Evolutionary conservation across 2,113 vertebrate species (phyloP), one percentile per base, ranked within the genome.

Genomic region (Phylloscopus trochiloides): DNA sequence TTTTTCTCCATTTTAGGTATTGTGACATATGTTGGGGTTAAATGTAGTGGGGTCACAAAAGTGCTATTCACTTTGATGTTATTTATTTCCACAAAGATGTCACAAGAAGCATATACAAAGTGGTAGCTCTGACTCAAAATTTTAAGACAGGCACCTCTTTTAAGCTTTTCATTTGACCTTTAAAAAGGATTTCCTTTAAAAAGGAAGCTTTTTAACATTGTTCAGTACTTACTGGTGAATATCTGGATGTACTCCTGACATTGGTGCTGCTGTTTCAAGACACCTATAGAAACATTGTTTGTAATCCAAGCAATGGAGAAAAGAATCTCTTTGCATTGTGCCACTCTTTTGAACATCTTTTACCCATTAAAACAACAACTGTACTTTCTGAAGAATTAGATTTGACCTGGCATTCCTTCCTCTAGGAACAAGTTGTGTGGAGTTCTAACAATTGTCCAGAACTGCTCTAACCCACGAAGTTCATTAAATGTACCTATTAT

Each of bases 231-330:
- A 36, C 16, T 31, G 48, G 9, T 63, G 34, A 14, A 18, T 48
- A 2, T 43, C 57, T 78, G 32, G 5, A 45, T 65, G 26, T 61
- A 32, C 14, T 83, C 72, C 22, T 62, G 45, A 48, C 38, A 61
- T 10, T 55, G 19, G 21, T 61, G 17, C 17, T 86, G 13, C 54
- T 91, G 15, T 42, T 55, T 57, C 25, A 63, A 76, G 22, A 7
- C 14, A 32, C 28, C 7, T 76, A 31, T 14, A 68, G 58, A 68
- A 91, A 28, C 0, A 0, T 2, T 19, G 4, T 43, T 10, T 55
- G 4, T 24, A 86, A 65, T 52, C 3, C 21, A 83, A 55, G 3
- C 7, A 76, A 40, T 1, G 10, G 8, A 71, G 47, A 48, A 58
- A 73, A 83, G 54, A n/a, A 11, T 6, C 1, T 42, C 13, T 75